Conservation (phyloP, 2,888 invertebrate species). For the Metallyticus violacea region DNA sequence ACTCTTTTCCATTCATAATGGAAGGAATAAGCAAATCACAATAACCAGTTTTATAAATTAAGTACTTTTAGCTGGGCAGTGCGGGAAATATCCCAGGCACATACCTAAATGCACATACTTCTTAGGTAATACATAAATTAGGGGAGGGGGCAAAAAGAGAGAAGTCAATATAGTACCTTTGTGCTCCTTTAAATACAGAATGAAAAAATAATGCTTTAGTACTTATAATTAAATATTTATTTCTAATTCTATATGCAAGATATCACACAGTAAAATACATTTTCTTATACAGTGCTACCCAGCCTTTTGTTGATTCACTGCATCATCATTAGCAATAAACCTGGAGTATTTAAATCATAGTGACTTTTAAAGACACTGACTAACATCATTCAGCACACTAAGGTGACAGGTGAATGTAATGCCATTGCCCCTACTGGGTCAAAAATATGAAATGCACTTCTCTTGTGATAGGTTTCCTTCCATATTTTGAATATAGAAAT, state of each 20-base stretch:
- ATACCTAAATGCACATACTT: constrained; percentile 8
- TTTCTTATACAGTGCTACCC: background rate
- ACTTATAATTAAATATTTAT: constrained; percentile 18
- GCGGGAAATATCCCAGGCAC: background rate
- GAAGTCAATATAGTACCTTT: constrained; percentile 10
- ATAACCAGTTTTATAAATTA: constrained; percentile 6
- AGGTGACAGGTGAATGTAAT: background rate
- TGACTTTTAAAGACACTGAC: background rate
- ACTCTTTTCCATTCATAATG: background rate
- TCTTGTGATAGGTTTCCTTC: background rate
- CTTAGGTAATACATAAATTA: background rate
- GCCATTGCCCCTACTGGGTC: constrained; percentile 16
- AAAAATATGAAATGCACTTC: background rate
- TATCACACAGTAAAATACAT: constrained; percentile 9
- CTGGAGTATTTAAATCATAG: constrained; percentile 14
- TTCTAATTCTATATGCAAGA: constrained; percentile 2
- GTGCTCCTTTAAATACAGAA: constrained; percentile 15
- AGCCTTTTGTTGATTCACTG: background rate
- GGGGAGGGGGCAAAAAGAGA: background rate
- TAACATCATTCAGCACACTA: background rate
- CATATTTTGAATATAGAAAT: background rate
- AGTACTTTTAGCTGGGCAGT: constrained; percentile 6
- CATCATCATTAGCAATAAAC: background rate
- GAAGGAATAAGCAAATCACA: background rate
- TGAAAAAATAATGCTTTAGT: constrained; percentile 15